phyloP scores from a whole-genome alignment of 2,888 invertebrate species.

The Acanthopleura granulata region DNA sequence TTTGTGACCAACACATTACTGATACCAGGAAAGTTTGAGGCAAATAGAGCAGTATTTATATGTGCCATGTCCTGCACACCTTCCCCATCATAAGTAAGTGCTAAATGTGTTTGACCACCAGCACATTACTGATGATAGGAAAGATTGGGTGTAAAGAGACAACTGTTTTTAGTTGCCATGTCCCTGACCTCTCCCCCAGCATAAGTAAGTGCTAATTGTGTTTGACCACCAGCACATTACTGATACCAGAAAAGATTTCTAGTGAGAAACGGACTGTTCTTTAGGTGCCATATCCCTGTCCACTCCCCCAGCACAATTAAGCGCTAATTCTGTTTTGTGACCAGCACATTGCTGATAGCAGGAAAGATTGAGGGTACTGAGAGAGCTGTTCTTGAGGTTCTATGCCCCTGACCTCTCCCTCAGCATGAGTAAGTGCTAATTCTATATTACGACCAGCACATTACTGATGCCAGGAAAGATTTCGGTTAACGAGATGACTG shows the following conservation, averaged over 20 bases:
- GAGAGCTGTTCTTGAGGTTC: background rate
- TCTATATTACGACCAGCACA: background rate
- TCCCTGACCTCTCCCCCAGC: background rate
- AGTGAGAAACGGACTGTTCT: too few relatives aligned
- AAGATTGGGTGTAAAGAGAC: background rate
- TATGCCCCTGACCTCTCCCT: background rate
- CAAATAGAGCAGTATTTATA: background rate
- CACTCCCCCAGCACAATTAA: background rate
- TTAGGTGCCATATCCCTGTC: background rate
- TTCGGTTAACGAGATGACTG: background rate
- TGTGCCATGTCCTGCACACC: background rate
- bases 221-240: background rate
- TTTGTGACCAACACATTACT: too few relatives aligned
- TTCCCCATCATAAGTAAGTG: background rate
- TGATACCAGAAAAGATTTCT: background rate
- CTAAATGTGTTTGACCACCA: background rate
- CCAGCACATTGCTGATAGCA: background rate
- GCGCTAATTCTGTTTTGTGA: background rate
- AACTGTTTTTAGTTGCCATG: background rate
- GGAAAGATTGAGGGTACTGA: background rate
- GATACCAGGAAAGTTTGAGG: background rate
- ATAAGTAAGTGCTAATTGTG: constrained; percentile 2
- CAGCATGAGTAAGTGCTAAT: constrained; percentile 3
- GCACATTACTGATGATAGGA: background rate
- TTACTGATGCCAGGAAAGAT: background rate